These are phyloP conservation scores for Ophraella communa DNA, from an alignment of 2,888 invertebrate species.

Conservation along the genomic window DNA sequence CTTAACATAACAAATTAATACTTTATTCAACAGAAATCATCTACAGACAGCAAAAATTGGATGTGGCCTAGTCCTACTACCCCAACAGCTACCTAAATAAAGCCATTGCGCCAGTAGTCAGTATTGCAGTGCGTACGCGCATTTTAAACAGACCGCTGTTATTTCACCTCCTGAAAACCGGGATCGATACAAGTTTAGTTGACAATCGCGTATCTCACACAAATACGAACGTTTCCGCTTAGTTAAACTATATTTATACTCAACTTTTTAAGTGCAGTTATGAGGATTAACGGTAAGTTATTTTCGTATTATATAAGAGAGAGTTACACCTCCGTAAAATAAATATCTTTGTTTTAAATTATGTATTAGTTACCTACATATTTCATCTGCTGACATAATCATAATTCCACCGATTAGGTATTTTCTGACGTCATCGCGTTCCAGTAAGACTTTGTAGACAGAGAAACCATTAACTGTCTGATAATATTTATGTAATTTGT, in stretches of 20 bases:
- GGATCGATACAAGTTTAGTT: conserved; percentile 5
- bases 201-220: not conserved
- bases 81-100: conserved; percentile 2
- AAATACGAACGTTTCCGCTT: not conserved
- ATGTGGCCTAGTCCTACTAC: not conserved
- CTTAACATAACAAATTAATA: no score
- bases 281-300: conserved; percentile 34
- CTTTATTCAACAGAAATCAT: no score
- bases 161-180: not conserved
- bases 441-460: not conserved
- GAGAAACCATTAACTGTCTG: no score
- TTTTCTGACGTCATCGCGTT: not conserved
- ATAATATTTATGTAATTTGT: no score
- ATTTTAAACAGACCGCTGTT: not conserved
- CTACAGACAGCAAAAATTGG: no score
- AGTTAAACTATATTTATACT: not conserved
- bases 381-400: not conserved
- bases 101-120: conserved; percentile 32
- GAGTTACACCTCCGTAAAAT: not conserved
- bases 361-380: no score
- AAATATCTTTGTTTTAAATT: not conserved
- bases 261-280: conserved; percentile 15
- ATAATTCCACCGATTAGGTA: not conserved
- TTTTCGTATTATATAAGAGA: not conserved
- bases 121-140: conserved; percentile 32